Percentiles rank a stretch among this genome's conserved stretches.
These are phyloP conservation scores for Oceanodroma tethys DNA, from an alignment of 2,113 vertebrate species.

Conservation along the genomic window DNA sequence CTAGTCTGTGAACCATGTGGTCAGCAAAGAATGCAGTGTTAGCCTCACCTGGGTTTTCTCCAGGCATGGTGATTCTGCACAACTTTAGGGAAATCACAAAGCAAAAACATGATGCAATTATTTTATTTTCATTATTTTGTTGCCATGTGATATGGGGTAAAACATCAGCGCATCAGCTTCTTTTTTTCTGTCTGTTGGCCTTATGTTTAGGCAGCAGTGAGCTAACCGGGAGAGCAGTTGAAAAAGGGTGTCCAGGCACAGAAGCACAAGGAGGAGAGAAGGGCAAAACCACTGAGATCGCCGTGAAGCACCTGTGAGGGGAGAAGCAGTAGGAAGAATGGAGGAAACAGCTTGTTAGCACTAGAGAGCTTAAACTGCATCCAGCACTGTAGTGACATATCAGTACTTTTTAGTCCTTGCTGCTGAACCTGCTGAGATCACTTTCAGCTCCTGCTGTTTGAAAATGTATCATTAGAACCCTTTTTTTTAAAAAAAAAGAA, in stretches of 20 bases:
- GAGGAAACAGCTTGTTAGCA: background rate
- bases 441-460: background rate
- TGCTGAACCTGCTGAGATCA: background rate
- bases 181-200: background rate
- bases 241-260: background rate
- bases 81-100: background rate
- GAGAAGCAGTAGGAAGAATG: background rate
- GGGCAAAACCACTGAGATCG: background rate
- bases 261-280: background rate
- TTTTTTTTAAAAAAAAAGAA: background rate
- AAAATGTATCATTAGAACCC: background rate
- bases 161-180: background rate
- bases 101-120: background rate
- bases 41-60: background rate
- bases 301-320: background rate
- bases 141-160: too few relatives aligned
- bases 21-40: background rate
- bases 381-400: background rate
- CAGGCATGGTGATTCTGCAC: background rate
- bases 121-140: background rate
- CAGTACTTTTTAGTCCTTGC: background rate
- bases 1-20: background rate
- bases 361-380: background rate
- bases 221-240: background rate
- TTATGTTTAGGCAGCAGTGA: background rate